Evolutionary conservation across 2,113 vertebrate species (phyloP).

Genomic region (Dasyornis broadbenti): DNA sequence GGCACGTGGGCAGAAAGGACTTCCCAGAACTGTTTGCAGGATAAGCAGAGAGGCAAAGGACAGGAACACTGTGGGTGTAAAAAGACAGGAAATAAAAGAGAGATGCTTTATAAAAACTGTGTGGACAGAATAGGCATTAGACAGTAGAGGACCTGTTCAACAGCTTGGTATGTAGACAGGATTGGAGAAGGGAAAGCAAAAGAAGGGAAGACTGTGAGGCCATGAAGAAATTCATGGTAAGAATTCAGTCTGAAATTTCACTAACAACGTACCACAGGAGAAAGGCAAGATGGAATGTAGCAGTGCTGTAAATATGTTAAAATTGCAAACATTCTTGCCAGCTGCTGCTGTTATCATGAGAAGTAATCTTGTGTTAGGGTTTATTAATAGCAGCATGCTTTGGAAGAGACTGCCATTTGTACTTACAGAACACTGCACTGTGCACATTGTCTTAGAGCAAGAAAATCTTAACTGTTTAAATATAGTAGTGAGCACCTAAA

Average conservation of each 20-base stretch:
- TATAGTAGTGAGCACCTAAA: background rate
- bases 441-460: background rate
- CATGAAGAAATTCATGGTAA: background rate
- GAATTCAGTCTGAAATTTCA: conserved; percentile 33
- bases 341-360: conserved; percentile 70
- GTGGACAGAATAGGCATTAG: background rate
- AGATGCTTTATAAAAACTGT: background rate
- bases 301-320: conserved; percentile 62
- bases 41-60: background rate
- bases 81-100: background rate
- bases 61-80: background rate
- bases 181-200: background rate
- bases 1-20: background rate
- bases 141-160: background rate
- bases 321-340: conserved; percentile 73
- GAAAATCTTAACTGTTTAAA: background rate
- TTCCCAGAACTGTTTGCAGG: background rate
- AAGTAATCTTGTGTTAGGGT: conserved; percentile 62
- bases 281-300: conserved; percentile 62
- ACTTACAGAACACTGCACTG: conserved; percentile 31
- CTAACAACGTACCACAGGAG: conserved; percentile 36
- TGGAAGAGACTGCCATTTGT: conserved; percentile 54
- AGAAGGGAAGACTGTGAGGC: background rate
- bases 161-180: background rate
- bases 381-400: conserved; percentile 78